Percentiles rank a stretch among this genome's conserved stretches.
Conservation (phyloP, 2,113 vertebrate genomes). For the Falcunculus frontatus region DNA sequence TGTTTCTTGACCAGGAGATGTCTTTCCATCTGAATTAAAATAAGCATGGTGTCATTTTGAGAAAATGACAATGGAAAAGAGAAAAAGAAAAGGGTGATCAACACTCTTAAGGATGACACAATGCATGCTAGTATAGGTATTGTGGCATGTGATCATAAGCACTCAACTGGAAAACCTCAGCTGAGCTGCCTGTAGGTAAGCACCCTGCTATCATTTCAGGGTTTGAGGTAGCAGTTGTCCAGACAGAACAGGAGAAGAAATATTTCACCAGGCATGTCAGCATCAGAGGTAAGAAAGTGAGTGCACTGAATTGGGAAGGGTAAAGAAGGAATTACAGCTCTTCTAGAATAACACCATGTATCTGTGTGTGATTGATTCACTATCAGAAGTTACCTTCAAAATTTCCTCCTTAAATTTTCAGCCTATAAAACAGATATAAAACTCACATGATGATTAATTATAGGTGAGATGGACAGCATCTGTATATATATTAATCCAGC, state of each 20-base stretch:
- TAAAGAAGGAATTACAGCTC: not conserved
- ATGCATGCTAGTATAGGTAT: not conserved
- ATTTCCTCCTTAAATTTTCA: not conserved
- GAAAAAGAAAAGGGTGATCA: not conserved
- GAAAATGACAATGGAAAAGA: not conserved
- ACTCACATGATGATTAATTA: not conserved
- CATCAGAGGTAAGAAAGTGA: not conserved
- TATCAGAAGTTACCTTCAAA: not conserved
- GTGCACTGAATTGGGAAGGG: not conserved
- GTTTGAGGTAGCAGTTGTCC: not conserved
- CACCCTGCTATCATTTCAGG: not conserved
- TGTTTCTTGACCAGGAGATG: not conserved
- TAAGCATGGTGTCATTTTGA: not conserved
- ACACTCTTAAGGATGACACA: not conserved
- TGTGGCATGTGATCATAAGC: not conserved
- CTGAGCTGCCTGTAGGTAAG: not conserved
- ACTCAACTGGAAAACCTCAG: not conserved
- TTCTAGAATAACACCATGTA: not conserved
- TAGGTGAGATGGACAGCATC: not conserved
- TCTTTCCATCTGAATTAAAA: not conserved
- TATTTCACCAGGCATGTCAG: not conserved
- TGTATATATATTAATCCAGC: not conserved
- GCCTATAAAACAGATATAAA: not conserved
- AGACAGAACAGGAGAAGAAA: not conserved
- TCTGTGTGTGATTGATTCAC: not conserved